Conservation (phyloP, 92 coral and sea anemone species). For the Epizoanthus rinbou region DNA sequence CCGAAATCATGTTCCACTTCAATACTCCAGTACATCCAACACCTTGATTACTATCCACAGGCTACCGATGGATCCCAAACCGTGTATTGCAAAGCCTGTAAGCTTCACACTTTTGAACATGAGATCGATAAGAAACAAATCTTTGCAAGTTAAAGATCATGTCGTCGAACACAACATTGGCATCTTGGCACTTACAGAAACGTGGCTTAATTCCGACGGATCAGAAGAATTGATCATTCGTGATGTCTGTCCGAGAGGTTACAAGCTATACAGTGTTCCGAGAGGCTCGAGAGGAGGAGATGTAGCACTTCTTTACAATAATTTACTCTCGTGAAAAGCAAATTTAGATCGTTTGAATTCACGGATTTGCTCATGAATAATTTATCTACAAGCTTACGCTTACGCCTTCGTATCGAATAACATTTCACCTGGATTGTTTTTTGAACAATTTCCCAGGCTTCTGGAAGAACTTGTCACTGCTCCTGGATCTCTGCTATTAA, state of each 20-base stretch:
- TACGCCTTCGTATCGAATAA: neutral
- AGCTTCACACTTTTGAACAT: constrained; percentile 15
- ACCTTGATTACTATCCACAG: no score
- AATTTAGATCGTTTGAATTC: constrained; percentile 15
- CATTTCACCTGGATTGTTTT: neutral
- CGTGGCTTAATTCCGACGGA: constrained; percentile 39
- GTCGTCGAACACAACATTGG: constrained; percentile 28
- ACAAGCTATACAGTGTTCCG: constrained; percentile 35
- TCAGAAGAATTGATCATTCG: constrained; percentile 40
- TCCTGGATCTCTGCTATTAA: constrained; percentile 31
- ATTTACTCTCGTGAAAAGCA: no score
- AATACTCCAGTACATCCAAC: no score
- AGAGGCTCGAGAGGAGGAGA: constrained; percentile 48
- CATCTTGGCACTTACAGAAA: constrained; percentile 42
- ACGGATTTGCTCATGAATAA: constrained; percentile 10
- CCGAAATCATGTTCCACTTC: no score
- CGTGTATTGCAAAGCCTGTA: no score
- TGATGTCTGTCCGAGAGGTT: constrained; percentile 56
- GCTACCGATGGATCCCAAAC: no score
- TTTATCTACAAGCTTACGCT: constrained; percentile 9
- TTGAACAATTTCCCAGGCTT: constrained; percentile 23
- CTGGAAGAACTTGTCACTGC: constrained; percentile 28
- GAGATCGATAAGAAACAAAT: constrained; percentile 28
- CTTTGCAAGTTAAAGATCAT: constrained; percentile 27
- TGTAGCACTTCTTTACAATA: neutral